Evolutionary conservation across 2,113 vertebrate species (phyloP).

Genomic region (Pituophis catenifer): DNA sequence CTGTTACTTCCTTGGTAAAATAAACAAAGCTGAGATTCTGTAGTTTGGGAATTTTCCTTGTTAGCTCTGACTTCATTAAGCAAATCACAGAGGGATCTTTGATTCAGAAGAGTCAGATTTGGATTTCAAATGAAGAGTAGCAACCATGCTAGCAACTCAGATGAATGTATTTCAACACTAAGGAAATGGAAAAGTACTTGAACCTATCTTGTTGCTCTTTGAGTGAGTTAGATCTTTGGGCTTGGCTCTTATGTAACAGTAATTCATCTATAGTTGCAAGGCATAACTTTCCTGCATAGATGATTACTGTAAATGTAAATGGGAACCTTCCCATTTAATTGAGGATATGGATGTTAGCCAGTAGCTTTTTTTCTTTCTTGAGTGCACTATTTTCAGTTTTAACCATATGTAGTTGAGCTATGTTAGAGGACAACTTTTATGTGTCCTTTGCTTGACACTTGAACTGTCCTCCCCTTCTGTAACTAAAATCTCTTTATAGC

Average conservation of each 20-base stretch:
- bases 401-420: not conserved
- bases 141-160: not conserved
- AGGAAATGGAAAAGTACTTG: conserved; percentile 6
- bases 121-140: not conserved
- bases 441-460: not conserved
- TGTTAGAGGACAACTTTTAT: not conserved
- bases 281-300: not conserved
- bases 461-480: not conserved
- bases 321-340: not conserved
- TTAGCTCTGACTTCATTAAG: conserved; percentile 1
- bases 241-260: not conserved
- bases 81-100: not conserved
- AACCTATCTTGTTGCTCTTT: not conserved
- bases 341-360: not conserved
- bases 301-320: not conserved
- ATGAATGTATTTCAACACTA: not conserved
- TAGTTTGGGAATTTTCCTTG: conserved; percentile 7
- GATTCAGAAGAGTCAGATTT: not conserved
- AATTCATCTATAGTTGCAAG: not conserved
- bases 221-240: not conserved
- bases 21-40: conserved; percentile 9
- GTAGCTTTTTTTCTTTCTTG: not conserved
- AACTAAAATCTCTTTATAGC: not conserved
- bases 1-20: conserved; percentile 11
- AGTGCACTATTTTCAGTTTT: not conserved